These are phyloP conservation scores for Ornithorhynchus anatinus DNA, from an alignment of 2,113 vertebrate species.

Conservation along the genomic window DNA sequence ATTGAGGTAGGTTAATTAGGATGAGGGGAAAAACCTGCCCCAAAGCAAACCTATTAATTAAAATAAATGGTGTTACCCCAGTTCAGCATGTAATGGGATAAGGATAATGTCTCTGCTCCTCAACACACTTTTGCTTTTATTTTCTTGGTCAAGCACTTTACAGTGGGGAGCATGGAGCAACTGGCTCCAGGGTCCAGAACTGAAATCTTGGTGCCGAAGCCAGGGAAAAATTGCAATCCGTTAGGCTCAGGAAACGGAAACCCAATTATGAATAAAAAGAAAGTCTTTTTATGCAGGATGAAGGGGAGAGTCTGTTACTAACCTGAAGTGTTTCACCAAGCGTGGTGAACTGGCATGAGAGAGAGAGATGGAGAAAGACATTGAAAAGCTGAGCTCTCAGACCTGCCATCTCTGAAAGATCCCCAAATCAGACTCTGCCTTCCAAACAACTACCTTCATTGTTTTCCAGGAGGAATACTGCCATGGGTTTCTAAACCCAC, in stretches of 20 bases:
- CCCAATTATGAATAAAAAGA: neutral
- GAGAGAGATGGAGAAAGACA: neutral
- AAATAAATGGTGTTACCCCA: neutral
- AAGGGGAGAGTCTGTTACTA: neutral
- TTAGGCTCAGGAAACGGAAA: neutral
- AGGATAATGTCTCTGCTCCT: neutral
- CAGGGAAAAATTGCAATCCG: neutral
- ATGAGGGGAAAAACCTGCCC: neutral
- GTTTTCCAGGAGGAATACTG: constrained; percentile 33
- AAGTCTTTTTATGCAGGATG: neutral
- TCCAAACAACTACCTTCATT: constrained; percentile 28
- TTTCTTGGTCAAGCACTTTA: neutral
- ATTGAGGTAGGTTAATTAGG: constrained; percentile 21
- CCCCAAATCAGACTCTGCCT: constrained; percentile 35
- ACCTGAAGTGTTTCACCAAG: neutral
- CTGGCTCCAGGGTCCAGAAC: neutral
- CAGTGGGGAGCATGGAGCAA: neutral
- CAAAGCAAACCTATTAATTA: constrained; percentile 40
- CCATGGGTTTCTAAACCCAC: constrained; percentile 30
- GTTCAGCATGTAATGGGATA: neutral
- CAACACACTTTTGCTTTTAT: neutral
- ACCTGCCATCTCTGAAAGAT: neutral
- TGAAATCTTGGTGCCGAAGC: neutral
- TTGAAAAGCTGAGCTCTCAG: neutral
- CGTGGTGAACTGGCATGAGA: neutral